phyloP scores from a whole-genome alignment of 2,113 vertebrate genomes.

The Corythornis cristatus region DNA sequence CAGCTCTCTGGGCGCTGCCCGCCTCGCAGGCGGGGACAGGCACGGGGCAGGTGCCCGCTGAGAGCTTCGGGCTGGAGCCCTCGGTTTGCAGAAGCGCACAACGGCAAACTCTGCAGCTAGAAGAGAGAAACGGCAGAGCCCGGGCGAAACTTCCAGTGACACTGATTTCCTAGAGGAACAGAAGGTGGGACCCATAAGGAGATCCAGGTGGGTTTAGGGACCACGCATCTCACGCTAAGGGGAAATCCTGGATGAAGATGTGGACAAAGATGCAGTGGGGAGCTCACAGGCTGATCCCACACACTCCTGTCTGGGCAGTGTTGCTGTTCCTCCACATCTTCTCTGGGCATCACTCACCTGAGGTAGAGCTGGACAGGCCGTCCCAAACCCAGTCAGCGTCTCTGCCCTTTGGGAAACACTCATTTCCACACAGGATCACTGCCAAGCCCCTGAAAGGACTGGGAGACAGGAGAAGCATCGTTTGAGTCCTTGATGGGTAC shows the following conservation, averaged over 20 bases:
- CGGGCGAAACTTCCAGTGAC: not conserved
- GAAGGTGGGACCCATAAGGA: not conserved
- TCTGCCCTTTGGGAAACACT: rapidly evolving
- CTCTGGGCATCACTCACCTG: rapidly evolving
- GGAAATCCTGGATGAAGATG: not conserved
- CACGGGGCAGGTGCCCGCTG: not conserved
- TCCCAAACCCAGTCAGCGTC: rapidly evolving
- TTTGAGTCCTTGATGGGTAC: not conserved
- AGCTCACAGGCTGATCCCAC: not conserved
- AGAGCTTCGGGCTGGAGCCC: not conserved
- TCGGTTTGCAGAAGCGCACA: not conserved
- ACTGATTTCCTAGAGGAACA: not conserved
- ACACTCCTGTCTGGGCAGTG: rapidly evolving
- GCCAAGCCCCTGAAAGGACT: not conserved
- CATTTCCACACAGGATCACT: rapidly evolving
- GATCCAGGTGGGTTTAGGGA: not conserved
- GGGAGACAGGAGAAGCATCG: rapidly evolving
- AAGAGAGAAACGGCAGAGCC: rapidly evolving
- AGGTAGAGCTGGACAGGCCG: rapidly evolving
- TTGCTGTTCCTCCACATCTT: rapidly evolving
- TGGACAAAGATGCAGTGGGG: rapidly evolving
- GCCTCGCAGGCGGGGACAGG: too few species aligned
- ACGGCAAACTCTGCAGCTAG: rapidly evolving
- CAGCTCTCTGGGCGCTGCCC: too few species aligned
- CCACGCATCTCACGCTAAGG: not conserved